phyloP scores from a whole-genome alignment of 1,140 invertebrate genomes.

The Microplitis demolitor region DNA sequence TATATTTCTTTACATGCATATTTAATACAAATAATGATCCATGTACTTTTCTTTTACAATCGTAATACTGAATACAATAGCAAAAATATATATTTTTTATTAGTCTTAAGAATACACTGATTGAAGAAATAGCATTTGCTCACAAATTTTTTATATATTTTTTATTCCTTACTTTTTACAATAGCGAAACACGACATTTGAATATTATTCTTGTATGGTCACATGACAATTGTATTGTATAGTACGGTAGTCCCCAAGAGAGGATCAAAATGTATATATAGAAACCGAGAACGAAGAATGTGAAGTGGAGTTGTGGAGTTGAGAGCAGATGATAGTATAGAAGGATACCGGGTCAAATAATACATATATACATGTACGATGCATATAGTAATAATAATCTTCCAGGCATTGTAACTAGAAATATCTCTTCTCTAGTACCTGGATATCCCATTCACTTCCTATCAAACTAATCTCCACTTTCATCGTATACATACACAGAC shows the following conservation, averaged over 20 bases:
- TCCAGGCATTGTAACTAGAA: neutral
- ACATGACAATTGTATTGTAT: slow-evolving; percentile 11
- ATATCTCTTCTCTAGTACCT: neutral
- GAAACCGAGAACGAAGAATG: no score
- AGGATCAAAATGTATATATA: neutral
- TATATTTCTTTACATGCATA: no score
- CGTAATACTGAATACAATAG: neutral
- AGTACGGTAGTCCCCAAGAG: neutral
- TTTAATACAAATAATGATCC: neutral
- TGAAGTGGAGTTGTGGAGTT: no score
- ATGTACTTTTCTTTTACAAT: neutral
- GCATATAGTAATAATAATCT: neutral
- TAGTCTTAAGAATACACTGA: neutral
- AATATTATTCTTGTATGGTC: slow-evolving; percentile 14
- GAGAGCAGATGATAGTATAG: neutral
- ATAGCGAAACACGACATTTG: neutral
- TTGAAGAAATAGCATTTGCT: slow-evolving; percentile 8
- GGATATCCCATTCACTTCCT: neutral
- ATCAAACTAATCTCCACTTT: neutral
- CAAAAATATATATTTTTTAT: neutral
- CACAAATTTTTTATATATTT: neutral
- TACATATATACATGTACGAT: neutral
- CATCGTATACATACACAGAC: neutral
- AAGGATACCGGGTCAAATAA: neutral
- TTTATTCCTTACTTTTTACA: neutral